These are phyloP conservation scores for Taphrorychus bicolor DNA, from an alignment of 2,888 invertebrate genomes.

Conservation along the genomic window DNA sequence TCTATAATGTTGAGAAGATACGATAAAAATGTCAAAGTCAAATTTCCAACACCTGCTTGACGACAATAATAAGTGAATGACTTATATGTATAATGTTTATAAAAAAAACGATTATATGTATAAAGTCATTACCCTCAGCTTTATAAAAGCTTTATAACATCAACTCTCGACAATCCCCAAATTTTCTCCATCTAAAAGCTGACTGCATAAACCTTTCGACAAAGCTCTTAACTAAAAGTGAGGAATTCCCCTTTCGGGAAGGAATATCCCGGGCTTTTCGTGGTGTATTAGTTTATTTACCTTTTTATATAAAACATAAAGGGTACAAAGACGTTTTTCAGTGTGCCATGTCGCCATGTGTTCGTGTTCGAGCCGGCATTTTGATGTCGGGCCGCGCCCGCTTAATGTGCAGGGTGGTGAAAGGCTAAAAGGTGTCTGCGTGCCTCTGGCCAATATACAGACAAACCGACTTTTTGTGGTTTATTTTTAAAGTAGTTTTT, in stretches of 20 bases:
- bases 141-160: too few species aligned
- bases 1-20: too few species aligned
- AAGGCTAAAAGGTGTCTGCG: constrained; percentile 31
- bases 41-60: too few species aligned
- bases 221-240: constrained; percentile 10
- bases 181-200: neutral
- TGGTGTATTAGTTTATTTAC: constrained; percentile 34
- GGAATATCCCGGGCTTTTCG: constrained; percentile 20
- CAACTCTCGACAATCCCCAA: too few species aligned
- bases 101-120: too few species aligned
- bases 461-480: constrained; percentile 11
- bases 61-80: too few species aligned
- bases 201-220: constrained; percentile 14
- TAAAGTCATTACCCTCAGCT: too few species aligned
- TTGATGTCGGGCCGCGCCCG: constrained; percentile 24
- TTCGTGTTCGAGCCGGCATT: constrained; percentile 25
- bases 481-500: constrained; percentile 20
- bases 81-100: too few species aligned
- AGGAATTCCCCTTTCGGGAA: constrained; percentile 11
- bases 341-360: constrained; percentile 22
- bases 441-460: constrained; percentile 19
- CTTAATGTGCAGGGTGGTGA: constrained; percentile 29
- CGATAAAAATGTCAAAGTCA: too few species aligned
- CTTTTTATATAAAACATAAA: constrained; percentile 35
- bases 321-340: constrained; percentile 18